Conservation (phyloP, 1,140 invertebrate species). For the Conopomorpha cramerella region DNA sequence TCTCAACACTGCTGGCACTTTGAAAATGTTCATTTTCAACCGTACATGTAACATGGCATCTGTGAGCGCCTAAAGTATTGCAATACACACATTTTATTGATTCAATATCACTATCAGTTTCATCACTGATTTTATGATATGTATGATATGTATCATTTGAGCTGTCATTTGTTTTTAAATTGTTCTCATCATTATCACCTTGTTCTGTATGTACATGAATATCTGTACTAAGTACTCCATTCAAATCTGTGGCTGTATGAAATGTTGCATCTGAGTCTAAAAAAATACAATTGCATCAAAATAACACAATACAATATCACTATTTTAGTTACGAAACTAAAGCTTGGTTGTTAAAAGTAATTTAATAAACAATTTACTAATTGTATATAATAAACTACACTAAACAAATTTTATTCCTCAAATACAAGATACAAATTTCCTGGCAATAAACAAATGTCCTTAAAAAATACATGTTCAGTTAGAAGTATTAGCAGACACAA, state of each 20-base stretch:
- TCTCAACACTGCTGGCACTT: constrained; percentile 38
- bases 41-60: constrained; percentile 39
- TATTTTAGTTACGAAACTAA: too few species aligned
- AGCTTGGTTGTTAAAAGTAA: too few species aligned
- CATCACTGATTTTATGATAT: constrained; percentile 35
- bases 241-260: constrained; percentile 20
- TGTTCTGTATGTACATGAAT: constrained; percentile 36
- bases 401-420: too few species aligned
- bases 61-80: constrained; percentile 30
- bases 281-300: too few species aligned
- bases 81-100: constrained; percentile 48
- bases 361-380: too few species aligned
- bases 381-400: too few species aligned
- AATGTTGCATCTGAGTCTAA: constrained; percentile 26
- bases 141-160: constrained; percentile 8
- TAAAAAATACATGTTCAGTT: too few species aligned
- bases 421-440: too few species aligned
- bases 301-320: too few species aligned
- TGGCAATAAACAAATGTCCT: too few species aligned
- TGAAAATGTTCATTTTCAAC: constrained; percentile 39
- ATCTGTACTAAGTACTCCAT: constrained; percentile 37
- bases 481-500: too few species aligned
- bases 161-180: constrained; percentile 20
- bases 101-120: constrained; percentile 50
- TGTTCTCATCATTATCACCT: constrained; percentile 38